Conservation (phyloP, 2,888 invertebrate species). For the Xanthia togata region DNA sequence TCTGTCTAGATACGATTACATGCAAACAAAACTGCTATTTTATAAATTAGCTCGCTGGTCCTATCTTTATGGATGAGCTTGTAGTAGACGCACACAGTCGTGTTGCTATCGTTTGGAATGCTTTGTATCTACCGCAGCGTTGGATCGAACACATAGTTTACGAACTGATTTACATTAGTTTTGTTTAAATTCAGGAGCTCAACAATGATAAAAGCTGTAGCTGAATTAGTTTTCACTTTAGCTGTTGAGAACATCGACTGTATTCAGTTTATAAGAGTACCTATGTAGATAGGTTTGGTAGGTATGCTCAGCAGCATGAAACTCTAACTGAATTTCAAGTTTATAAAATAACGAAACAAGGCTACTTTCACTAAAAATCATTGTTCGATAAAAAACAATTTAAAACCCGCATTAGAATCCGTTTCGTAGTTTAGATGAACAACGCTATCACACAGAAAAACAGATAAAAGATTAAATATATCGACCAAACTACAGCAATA, state of each 20-base stretch:
- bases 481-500: too few species aligned
- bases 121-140: not conserved
- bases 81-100: not conserved
- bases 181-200: not conserved
- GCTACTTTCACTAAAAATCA: too few species aligned
- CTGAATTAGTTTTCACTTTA: not conserved
- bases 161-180: not conserved
- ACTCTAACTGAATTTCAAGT: not conserved
- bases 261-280: not conserved
- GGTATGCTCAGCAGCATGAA: too few species aligned
- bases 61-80: not conserved
- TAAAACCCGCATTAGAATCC: too few species aligned
- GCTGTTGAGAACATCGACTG: not conserved
- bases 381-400: too few species aligned
- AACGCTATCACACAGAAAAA: too few species aligned
- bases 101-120: not conserved
- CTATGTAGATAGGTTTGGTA: not conserved
- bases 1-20: not conserved
- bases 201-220: not conserved
- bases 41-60: not conserved
- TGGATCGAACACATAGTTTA: too few species aligned
- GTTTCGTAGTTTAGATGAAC: too few species aligned
- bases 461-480: too few species aligned
- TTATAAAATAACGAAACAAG: not conserved
- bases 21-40: not conserved